Evolutionary conservation across 2,888 invertebrate species (phyloP).

Genomic region (Pandemis cinnamomeana): DNA sequence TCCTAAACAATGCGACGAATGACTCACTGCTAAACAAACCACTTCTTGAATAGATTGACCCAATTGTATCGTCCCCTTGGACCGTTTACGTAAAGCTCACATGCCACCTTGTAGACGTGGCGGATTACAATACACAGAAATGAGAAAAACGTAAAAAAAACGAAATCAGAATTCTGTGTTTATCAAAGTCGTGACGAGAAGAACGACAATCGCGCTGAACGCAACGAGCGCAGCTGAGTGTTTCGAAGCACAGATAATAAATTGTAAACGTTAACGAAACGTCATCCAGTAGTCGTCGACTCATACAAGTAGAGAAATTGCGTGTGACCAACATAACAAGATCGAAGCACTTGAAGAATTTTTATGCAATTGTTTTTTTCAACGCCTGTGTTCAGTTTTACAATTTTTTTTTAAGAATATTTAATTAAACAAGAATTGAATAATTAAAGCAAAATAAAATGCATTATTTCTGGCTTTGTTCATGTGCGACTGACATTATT

Average conservation of each 20-base stretch:
- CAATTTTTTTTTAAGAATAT: no score
- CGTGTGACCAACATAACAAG: neutral
- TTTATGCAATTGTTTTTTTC: no score
- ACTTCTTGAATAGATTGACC: slow-evolving; percentile 49
- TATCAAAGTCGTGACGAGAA: slow-evolving; percentile 2
- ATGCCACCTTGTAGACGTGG: neutral
- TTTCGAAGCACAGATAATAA: slow-evolving; percentile 3
- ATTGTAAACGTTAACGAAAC: neutral
- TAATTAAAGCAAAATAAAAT: no score
- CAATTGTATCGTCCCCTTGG: slow-evolving; percentile 39
- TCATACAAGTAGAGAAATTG: neutral
- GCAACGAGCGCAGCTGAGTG: slow-evolving; percentile 15
- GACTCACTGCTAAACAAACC: slow-evolving; percentile 51
- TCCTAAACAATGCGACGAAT: slow-evolving; percentile 46
- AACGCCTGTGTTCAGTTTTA: no score
- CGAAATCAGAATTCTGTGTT: slow-evolving; percentile 6
- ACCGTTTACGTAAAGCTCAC: slow-evolving; percentile 7
- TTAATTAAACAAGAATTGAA: no score
- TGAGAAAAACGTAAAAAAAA: neutral
- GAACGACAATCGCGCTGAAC: neutral
- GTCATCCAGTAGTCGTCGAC: neutral
- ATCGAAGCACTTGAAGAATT: neutral
- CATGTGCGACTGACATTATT: no score
- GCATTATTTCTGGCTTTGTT: no score
- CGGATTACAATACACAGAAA: neutral